Evolutionary conservation across 2,113 vertebrate species (phyloP).

Genomic region (Heterotilapia buettikoferi): DNA sequence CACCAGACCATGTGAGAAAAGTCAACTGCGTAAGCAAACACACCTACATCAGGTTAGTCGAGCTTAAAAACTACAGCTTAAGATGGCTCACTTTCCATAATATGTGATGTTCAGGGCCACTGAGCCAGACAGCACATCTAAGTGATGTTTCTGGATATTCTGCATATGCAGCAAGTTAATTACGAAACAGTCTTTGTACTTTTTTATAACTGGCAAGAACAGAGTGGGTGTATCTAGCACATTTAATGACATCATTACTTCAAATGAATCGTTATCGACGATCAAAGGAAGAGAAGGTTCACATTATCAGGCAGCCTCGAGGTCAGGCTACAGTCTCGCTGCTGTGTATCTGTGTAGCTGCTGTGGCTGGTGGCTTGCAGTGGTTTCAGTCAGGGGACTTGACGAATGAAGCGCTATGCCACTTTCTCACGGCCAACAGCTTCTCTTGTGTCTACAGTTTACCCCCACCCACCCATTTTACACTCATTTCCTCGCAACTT

Average conservation of each 20-base stretch:
- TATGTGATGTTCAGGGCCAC: neutral
- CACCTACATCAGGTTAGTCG: neutral
- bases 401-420: constrained; percentile 1
- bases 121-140: neutral
- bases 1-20: neutral
- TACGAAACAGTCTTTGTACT: neutral
- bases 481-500: neutral
- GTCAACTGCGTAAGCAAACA: neutral
- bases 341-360: constrained; percentile 1
- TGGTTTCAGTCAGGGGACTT: constrained; percentile 36
- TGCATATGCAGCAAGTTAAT: neutral
- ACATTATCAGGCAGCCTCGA: neutral
- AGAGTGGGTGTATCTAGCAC: neutral
- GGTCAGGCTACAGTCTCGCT: neutral
- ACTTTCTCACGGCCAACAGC: constrained; percentile 65
- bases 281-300: neutral
- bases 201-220: neutral
- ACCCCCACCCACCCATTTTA: constrained; percentile 26
- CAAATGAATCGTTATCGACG: neutral
- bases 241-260: neutral
- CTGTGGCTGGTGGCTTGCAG: neutral
- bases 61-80: neutral
- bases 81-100: neutral
- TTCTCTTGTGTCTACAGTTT: constrained; percentile 14
- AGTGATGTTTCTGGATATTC: neutral